Percentiles rank a stretch among this genome's conserved stretches.
These are phyloP conservation scores for Margaritifera margaritifera DNA, from an alignment of 2,888 invertebrate genomes.

Conservation along the genomic window DNA sequence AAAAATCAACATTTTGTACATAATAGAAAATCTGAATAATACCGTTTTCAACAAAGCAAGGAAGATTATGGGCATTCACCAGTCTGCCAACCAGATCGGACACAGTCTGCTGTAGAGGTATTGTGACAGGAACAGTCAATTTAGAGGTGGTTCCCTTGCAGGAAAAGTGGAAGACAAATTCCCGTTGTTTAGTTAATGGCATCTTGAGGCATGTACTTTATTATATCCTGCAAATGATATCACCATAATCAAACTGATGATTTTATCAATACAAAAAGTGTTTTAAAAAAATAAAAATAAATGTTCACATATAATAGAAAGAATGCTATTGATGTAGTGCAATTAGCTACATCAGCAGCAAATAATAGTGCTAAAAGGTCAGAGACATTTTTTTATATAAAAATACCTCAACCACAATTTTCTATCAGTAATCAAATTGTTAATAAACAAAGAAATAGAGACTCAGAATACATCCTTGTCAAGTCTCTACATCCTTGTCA, in stretches of 20 bases:
- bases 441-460: too few relatives aligned
- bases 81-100: slow-evolving; percentile 81
- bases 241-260: not conserved
- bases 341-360: too few relatives aligned
- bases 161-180: slow-evolving; percentile 59
- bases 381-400: too few relatives aligned
- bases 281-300: too few relatives aligned
- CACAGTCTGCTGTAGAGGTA: slow-evolving; percentile 66
- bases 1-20: too few relatives aligned
- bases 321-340: too few relatives aligned
- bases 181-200: slow-evolving; percentile 45
- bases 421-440: too few relatives aligned
- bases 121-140: slow-evolving; percentile 57
- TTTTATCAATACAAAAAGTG: not conserved
- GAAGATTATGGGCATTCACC: slow-evolving; percentile 81
- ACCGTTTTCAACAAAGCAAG: slow-evolving; percentile 82
- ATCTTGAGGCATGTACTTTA: slow-evolving; percentile 9
- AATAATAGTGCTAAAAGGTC: too few relatives aligned
- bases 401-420: too few relatives aligned
- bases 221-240: not conserved
- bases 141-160: slow-evolving; percentile 50
- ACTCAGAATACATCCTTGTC: too few relatives aligned
- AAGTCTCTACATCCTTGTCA: too few relatives aligned
- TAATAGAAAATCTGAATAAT: slow-evolving; percentile 25
- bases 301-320: too few relatives aligned